Evolutionary conservation across 2,113 vertebrate species (phyloP).

Genomic region (Caloenas nicobarica): DNA sequence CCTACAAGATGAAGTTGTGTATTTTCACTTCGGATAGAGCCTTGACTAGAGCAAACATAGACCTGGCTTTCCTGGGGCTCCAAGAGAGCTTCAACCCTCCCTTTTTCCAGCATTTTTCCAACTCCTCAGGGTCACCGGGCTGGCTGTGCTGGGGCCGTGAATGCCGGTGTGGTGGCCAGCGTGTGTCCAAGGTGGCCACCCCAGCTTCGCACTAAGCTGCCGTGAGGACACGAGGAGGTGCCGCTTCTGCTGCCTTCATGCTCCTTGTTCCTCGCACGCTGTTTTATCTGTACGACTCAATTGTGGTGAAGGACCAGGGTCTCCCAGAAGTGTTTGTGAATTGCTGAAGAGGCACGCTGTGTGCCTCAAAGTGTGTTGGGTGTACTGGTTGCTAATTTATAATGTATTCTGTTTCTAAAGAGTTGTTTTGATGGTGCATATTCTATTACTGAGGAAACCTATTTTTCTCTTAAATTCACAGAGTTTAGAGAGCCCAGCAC

Average conservation of each 20-base stretch:
- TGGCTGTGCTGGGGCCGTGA: accelerated
- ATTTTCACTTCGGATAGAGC: not conserved
- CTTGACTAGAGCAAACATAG: not conserved
- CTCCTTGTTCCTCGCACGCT: not conserved
- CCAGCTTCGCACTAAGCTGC: not conserved
- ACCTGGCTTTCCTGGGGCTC: not conserved
- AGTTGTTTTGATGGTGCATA: not conserved
- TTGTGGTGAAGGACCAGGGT: not conserved
- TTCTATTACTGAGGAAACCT: not conserved
- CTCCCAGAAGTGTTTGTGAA: not conserved
- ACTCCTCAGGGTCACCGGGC: accelerated
- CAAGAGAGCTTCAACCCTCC: accelerated
- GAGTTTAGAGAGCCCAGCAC: conserved; percentile 82
- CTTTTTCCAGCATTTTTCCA: not conserved
- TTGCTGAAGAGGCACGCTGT: not conserved
- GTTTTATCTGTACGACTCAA: not conserved
- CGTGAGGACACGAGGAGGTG: accelerated
- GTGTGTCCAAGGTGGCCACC: not conserved
- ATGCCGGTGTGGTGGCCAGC: accelerated
- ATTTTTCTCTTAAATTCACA: conserved; percentile 50
- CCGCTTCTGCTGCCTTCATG: not conserved
- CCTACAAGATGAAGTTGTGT: not conserved
- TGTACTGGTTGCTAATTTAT: not conserved
- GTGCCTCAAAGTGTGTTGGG: not conserved
- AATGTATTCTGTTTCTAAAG: not conserved